Base-by-base conservation (phyloP, 2,113 vertebrate genomes). In the Xenopus laevis region DNA sequence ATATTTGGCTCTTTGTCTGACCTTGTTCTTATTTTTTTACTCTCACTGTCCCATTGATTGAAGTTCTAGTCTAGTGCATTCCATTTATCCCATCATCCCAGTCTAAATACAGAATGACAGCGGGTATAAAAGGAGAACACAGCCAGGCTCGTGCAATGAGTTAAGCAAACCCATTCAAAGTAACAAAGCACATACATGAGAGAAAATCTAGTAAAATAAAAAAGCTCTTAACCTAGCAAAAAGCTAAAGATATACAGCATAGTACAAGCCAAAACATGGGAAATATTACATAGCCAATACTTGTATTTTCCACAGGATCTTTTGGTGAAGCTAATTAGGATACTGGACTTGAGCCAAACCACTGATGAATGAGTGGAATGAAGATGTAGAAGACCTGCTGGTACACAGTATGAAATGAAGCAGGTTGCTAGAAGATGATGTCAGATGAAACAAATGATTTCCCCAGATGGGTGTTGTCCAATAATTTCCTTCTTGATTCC, bases 401-500 rank as follows among this genome's bases (percentile, higher is more conserved):
- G 60, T 4, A 44, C 4, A 10, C 23, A 53, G 50, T 65, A 30
- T 30, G 12, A 55, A 65, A 33, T 16, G 62, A n/a, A 57, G 18
- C 13, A 73, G 59, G 27, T 33, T 63, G 23, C 16, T 16, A 63
- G 61, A 63, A 16, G 2, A 40, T 63, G 61, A 33, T 63, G 30
- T 63, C 61, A 63, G 61, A 63, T 44, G 3, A 33, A 63, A 40
- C 17, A 53, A 46, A 44, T 72, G 1, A 10, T 65, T 73, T 73
- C 50, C 33, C 62, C 50, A 65, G 47, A 72, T 44, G 46, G 61
- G 71, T 72, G 71, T 72, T 72, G 61, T 55, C 71, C 23, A 45
- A 61, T 46, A 30, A 52, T 40, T 61, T 71, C 69, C 60, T 71
- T 50, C 44, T 52, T 71, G 23, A 63, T 71, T 71, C 59, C 59